These are phyloP conservation scores for Oxyruncus cristatus DNA, from an alignment of 2,113 vertebrate genomes.

Conservation along the genomic window DNA sequence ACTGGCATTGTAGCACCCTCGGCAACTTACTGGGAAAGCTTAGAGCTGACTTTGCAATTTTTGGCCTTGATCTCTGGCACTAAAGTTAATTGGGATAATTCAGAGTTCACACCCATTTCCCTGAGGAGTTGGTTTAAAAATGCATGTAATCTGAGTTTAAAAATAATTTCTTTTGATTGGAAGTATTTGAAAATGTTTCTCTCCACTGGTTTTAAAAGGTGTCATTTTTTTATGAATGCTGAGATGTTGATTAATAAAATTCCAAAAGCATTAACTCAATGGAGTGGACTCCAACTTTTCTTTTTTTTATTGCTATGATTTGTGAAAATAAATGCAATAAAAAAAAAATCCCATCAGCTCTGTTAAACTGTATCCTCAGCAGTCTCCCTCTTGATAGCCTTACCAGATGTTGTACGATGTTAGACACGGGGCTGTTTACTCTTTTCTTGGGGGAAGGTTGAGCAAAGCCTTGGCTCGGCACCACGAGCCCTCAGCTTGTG, in stretches of 20 bases:
- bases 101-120: conserved; percentile 67
- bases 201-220: conserved; percentile 74
- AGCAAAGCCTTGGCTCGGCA: conserved; percentile 50
- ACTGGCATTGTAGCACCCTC: background rate
- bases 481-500: background rate
- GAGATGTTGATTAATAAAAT: conserved; percentile 80
- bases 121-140: conserved; percentile 61
- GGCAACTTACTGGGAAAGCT: background rate
- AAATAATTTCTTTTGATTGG: conserved; percentile 75
- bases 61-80: conserved; percentile 64
- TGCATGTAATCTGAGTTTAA: conserved; percentile 68
- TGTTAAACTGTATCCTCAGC: conserved; percentile 72
- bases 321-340: conserved; percentile 73
- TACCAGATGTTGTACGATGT: conserved; percentile 74
- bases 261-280: conserved; percentile 77
- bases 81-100: conserved; percentile 71
- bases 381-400: conserved; percentile 62
- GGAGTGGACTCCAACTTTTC: conserved; percentile 67
- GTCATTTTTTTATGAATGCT: conserved; percentile 75
- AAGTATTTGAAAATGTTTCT: conserved; percentile 75
- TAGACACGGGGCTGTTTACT: conserved; percentile 20
- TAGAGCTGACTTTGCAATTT: conserved; percentile 34
- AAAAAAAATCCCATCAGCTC: conserved; percentile 68
- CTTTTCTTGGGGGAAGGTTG: conserved; percentile 30
- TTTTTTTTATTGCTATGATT: conserved; percentile 52